Evolutionary conservation across 2,888 invertebrate species (phyloP), one percentile per base, ranked within the genome.

Genomic region (Acanthosepion lycidas): DNA sequence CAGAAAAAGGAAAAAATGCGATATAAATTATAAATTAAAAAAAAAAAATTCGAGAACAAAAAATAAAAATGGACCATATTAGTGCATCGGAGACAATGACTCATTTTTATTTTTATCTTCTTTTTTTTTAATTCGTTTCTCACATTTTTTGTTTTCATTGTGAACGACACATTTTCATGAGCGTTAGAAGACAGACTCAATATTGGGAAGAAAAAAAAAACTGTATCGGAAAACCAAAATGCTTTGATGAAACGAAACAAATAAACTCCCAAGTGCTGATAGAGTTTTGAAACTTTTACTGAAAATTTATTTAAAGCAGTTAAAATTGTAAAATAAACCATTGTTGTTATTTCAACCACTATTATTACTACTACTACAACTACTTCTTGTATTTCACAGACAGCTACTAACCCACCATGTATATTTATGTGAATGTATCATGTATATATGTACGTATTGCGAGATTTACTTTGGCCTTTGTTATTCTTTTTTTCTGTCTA

Each of bases 401-500:
- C n/a, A n/a, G 78, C 33, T 78, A 78, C 78, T 78, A 78, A 78
- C n/a, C 78, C 5, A 78, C 78, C n/a, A n/a, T 78, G 78, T 78
- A 78, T 78, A 78, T 78, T 78, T 78, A 78, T 78, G 78, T 78
- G 78, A 33, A 78, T 78, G 78, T 78, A 78, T 78, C n/a, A 78
- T 78, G n/a, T 78, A 78, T 78, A 78, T 78, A 78, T 78, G n/a
- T 78, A 78, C 15, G n/a, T 78, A 78, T 78, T 59, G 23, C 59
- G 59, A 59, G 59, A 23, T 59, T 59, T 59, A 59, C 20, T 59
- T 59, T 59, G 59, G 59, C 59, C 26, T 59, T 59, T 23, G 59
- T 59, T 59, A 59, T 59, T 59, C 23, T 59, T 59, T 59, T 33
- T 59, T 20, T 59, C 20, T 23, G 59, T 59, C 23, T 59, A 59